phyloP scores from a whole-genome alignment of 2,113 vertebrate genomes.

The Myotis brandtii region DNA sequence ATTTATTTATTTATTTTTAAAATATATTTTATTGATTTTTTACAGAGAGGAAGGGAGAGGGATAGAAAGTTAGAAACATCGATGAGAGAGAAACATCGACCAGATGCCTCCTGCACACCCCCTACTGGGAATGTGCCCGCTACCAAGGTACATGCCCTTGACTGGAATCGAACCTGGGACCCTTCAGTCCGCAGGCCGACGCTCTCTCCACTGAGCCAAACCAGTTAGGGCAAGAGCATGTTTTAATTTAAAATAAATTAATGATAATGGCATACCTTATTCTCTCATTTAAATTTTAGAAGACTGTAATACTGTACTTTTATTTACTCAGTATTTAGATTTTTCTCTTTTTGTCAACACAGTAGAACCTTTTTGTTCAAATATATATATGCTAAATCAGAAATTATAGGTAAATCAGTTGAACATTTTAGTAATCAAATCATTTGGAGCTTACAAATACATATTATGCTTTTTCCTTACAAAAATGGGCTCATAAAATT shows the following conservation, averaged over 20 bases:
- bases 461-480: not conserved
- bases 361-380: not conserved
- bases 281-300: not conserved
- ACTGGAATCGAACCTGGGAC: too few species aligned
- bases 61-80: too few species aligned
- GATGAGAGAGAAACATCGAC: too few species aligned
- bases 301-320: conserved; percentile 15
- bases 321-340: not conserved
- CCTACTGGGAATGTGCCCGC: too few species aligned
- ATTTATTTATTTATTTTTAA: too few species aligned
- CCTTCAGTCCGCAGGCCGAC: too few species aligned
- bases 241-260: conserved; percentile 54
- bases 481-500: conserved; percentile 11
- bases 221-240: not conserved
- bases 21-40: too few species aligned
- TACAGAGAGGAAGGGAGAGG: too few species aligned
- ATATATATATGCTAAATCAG: not conserved
- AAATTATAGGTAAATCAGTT: conserved; percentile 22
- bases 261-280: not conserved
- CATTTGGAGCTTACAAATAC: conserved; percentile 32
- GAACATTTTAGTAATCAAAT: conserved; percentile 1
- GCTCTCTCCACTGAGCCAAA: too few species aligned
- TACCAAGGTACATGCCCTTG: too few species aligned
- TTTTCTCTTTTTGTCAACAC: not conserved
- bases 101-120: too few species aligned